Percentiles rank a stretch among this genome's conserved stretches.
Evolutionary conservation across 1,140 invertebrate species (phyloP).

Genomic region (Euwallacea similis): DNA sequence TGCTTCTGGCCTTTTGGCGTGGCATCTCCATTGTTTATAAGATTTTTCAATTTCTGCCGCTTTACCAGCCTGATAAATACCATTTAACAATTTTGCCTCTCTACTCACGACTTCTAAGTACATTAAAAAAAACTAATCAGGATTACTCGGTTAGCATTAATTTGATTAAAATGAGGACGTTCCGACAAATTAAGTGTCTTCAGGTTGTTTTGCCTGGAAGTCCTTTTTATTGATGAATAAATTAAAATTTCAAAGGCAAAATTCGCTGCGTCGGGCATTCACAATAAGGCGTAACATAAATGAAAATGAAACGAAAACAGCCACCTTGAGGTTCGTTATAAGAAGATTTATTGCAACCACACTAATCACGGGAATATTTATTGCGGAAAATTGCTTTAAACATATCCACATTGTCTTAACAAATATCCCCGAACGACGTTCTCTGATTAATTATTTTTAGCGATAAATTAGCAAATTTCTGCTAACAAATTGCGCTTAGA

Average conservation of each 20-base stretch:
- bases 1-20: constrained; percentile 32
- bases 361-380: constrained; percentile 38
- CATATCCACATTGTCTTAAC: constrained; percentile 34
- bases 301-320: constrained; percentile 33
- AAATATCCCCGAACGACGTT: too few species aligned
- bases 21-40: constrained; percentile 39
- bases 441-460: too few species aligned
- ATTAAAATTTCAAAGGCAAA: constrained; percentile 34
- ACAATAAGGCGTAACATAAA: constrained; percentile 36
- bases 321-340: constrained; percentile 33
- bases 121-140: neutral
- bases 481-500: neutral
- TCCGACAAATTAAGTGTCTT: neutral
- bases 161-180: too few species aligned
- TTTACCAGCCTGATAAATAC: constrained; percentile 7
- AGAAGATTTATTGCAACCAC: constrained; percentile 37
- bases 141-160: too few species aligned
- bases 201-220: constrained; percentile 18
- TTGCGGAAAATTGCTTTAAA: constrained; percentile 36
- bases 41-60: constrained; percentile 35
- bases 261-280: constrained; percentile 26
- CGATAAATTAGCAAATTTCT: neutral
- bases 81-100: constrained; percentile 4
- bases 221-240: constrained; percentile 35
- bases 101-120: constrained; percentile 1